Evolutionary conservation across 2,113 vertebrate species (phyloP).

Genomic region (Chascanopsetta lugubris): DNA sequence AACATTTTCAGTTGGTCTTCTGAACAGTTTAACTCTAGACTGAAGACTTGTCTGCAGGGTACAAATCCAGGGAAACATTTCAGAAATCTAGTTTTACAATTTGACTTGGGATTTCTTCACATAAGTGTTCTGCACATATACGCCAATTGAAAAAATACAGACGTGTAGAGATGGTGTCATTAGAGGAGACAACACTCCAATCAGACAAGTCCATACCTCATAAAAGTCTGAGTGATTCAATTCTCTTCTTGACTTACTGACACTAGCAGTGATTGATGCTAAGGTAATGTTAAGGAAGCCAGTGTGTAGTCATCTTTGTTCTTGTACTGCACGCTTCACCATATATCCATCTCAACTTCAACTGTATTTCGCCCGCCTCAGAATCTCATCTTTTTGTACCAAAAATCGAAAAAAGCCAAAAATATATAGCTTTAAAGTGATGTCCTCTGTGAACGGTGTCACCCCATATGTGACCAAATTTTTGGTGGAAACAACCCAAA

Average conservation of each 20-base stretch:
- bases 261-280: constrained; percentile 18
- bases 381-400: constrained; percentile 71
- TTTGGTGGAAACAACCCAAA: constrained; percentile 72
- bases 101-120: constrained; percentile 44
- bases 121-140: constrained; percentile 24
- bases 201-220: constrained; percentile 38
- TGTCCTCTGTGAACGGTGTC: constrained; percentile 70
- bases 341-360: constrained; percentile 42
- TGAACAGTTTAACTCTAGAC: neutral
- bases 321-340: constrained; percentile 47
- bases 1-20: constrained; percentile 13
- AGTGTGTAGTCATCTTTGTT: constrained; percentile 51
- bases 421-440: constrained; percentile 75
- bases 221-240: constrained; percentile 8
- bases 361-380: constrained; percentile 37
- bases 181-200: constrained; percentile 1
- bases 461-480: constrained; percentile 74
- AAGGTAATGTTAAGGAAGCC: constrained; percentile 17
- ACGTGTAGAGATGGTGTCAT: constrained; percentile 6
- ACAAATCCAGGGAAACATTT: constrained; percentile 43
- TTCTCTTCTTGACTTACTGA: constrained; percentile 21
- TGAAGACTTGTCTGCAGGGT: constrained; percentile 39
- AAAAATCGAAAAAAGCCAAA: constrained; percentile 65
- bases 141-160: constrained; percentile 30
- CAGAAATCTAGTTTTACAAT: constrained; percentile 32